Conservation (phyloP, 2,797 vertebrate genomes). For the Macropodus opercularis region DNA sequence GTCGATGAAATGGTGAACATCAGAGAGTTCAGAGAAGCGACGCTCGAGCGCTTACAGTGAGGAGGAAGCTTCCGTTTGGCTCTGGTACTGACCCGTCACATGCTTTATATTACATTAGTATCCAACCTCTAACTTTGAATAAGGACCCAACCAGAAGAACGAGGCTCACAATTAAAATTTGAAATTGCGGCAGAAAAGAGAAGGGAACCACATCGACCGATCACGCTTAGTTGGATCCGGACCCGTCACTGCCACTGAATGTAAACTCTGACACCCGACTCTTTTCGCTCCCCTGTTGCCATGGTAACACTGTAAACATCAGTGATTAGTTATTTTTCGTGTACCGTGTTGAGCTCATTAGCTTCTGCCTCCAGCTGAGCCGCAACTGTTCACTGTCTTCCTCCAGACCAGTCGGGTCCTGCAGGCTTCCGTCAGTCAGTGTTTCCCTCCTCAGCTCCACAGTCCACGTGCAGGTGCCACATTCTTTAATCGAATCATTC, state of each 20-base stretch:
- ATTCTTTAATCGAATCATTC: slow-evolving; percentile 55
- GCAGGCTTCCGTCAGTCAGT: slow-evolving; percentile 59
- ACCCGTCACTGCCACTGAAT: slow-evolving; percentile 25
- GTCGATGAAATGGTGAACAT: neutral
- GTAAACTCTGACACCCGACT: slow-evolving; percentile 57
- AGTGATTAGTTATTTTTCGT: slow-evolving; percentile 14
- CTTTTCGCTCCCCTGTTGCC: slow-evolving; percentile 54
- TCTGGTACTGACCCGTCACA: neutral
- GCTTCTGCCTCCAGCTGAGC: slow-evolving; percentile 65
- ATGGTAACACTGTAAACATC: slow-evolving; percentile 59
- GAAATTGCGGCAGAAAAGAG: neutral
- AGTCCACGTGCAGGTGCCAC: slow-evolving; percentile 64
- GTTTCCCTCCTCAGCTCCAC: slow-evolving; percentile 11
- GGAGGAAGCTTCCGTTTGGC: neutral
- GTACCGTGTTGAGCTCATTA: slow-evolving; percentile 69
- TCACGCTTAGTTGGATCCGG: slow-evolving; percentile 24
- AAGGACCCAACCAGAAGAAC: neutral
- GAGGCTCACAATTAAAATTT: neutral
- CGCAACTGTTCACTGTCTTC: slow-evolving; percentile 69
- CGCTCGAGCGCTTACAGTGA: neutral
- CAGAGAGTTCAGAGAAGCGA: neutral
- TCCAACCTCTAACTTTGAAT: slow-evolving; percentile 9
- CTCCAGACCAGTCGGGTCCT: slow-evolving; percentile 64
- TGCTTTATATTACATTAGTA: neutral
- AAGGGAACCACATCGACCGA: slow-evolving; percentile 8